Conservation (phyloP, 2,113 vertebrate genomes). For the Caloenas nicobarica region DNA sequence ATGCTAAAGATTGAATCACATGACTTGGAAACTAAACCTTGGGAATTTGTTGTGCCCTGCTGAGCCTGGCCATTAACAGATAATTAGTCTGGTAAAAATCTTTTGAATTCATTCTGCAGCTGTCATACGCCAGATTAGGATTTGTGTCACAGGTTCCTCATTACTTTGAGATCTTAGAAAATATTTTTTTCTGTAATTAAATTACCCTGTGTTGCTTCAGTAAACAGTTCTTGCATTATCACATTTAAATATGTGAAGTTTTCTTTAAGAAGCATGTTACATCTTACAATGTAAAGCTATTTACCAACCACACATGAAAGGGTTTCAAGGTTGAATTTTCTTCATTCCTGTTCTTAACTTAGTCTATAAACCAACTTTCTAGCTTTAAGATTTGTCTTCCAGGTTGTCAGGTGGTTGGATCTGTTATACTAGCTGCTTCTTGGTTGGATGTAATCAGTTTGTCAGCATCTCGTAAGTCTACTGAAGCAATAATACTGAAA, state of each 20-base stretch:
- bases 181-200: background rate
- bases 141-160: slow-evolving; percentile 53
- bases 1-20: slow-evolving; percentile 45
- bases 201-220: background rate
- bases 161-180: slow-evolving; percentile 5
- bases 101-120: slow-evolving; percentile 73
- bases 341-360: background rate
- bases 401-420: background rate
- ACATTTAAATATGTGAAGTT: background rate
- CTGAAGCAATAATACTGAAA: background rate
- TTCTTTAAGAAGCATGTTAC: background rate
- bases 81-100: slow-evolving; percentile 77
- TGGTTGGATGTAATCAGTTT: background rate
- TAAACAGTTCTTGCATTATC: background rate
- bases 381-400: background rate
- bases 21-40: slow-evolving; percentile 61
- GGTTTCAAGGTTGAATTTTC: background rate
- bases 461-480: background rate
- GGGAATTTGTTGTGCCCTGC: slow-evolving; percentile 66
- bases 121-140: slow-evolving; percentile 71
- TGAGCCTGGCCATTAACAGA: slow-evolving; percentile 70
- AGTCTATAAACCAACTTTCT: background rate
- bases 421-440: background rate
- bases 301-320: background rate
- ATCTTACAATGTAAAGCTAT: background rate